Evolutionary conservation across 2,888 invertebrate genomes (phyloP).

Genomic region (Caenorhabditis wallacei): DNA sequence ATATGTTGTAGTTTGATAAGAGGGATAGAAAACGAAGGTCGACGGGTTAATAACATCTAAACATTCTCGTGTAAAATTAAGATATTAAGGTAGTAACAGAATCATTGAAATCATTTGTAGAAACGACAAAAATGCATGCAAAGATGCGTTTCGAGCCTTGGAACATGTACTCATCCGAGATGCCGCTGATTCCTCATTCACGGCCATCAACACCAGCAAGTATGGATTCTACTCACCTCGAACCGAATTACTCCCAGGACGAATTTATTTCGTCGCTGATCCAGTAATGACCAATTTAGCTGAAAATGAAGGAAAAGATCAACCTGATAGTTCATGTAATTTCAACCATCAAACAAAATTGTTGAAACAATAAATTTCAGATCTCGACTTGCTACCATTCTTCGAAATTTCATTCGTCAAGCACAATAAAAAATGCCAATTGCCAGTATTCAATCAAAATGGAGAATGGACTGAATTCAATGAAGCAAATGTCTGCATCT

Average conservation of each 20-base stretch:
- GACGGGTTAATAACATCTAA: not conserved
- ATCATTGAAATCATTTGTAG: conserved; percentile 18
- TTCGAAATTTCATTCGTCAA: conserved; percentile 63
- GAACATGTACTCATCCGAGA: conserved; percentile 53
- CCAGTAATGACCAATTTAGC: conserved; percentile 39
- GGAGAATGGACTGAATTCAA: conserved; percentile 41
- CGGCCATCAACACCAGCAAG: conserved; percentile 46
- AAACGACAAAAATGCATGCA: conserved; percentile 48
- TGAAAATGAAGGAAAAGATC: conserved; percentile 27
- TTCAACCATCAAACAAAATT: not conserved
- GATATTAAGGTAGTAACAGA: not conserved
- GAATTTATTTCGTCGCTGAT: conserved; percentile 66
- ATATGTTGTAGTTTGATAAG: conserved; percentile 65
- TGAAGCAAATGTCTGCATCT: conserved; percentile 47
- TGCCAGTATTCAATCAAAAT: conserved; percentile 41
- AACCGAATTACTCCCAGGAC: conserved; percentile 49
- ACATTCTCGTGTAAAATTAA: not conserved
- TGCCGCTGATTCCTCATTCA: conserved; percentile 57
- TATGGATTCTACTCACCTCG: conserved; percentile 60
- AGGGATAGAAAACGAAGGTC: conserved; percentile 34
- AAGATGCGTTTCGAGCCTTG: conserved; percentile 52
- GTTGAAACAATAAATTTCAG: conserved; percentile 21
- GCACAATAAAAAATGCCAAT: conserved; percentile 43
- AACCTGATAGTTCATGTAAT: conserved; percentile 40
- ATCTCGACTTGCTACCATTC: conserved; percentile 61